phyloP scores from a whole-genome alignment of 2,113 vertebrate genomes.

The Protobothrops flavoviridis region DNA sequence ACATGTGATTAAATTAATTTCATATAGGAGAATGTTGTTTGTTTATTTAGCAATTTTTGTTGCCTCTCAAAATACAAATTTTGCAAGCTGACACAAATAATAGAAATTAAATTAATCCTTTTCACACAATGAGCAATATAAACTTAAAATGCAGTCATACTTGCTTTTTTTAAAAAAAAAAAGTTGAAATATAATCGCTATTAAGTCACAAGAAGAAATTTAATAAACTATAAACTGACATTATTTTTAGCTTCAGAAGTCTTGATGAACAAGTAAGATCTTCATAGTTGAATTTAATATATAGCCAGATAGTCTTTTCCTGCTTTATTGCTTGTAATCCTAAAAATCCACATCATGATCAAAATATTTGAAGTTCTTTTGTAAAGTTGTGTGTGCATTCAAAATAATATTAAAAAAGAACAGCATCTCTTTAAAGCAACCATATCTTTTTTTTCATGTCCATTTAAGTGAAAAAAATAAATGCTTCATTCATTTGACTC shows the following conservation, averaged over 20 bases:
- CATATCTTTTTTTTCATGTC: not conserved
- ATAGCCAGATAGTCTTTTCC: not conserved
- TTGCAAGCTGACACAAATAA: not conserved
- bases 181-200: not conserved
- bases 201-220: not conserved
- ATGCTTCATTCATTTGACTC: not conserved
- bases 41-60: not conserved
- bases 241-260: not conserved
- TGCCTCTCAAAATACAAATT: not conserved
- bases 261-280: not conserved
- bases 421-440: not conserved
- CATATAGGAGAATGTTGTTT: not conserved
- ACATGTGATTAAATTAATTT: not conserved
- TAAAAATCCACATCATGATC: not conserved
- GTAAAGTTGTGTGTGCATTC: not conserved
- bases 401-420: not conserved
- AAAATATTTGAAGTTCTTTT: not conserved
- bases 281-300: not conserved
- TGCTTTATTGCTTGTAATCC: not conserved
- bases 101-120: not conserved
- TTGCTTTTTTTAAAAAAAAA: not conserved
- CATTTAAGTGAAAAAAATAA: not conserved
- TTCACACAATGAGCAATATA: not conserved
- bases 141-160: not conserved
- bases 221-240: not conserved